Percentiles rank a stretch among this genome's conserved stretches.
Conservation (phyloP, 2,888 invertebrate genomes). For the Tenthredo notha region DNA sequence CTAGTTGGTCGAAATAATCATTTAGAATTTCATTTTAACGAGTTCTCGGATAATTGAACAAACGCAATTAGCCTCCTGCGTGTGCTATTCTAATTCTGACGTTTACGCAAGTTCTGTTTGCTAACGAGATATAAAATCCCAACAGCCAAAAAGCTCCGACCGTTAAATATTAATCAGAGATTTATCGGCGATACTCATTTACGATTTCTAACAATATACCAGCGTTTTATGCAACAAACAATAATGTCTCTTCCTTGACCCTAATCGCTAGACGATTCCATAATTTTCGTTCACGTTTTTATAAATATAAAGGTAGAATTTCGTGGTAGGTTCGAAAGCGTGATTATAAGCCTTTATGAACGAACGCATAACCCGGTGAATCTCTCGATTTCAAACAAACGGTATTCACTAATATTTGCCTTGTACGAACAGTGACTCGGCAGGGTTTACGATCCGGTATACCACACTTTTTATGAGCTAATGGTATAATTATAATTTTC, state of each 20-base stretch:
- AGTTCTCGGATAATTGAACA: conserved; percentile 5
- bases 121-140: neutral
- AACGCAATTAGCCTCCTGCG: neutral
- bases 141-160: neutral
- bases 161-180: conserved; percentile 1
- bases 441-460: conserved; percentile 19
- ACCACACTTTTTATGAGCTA: neutral
- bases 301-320: neutral
- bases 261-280: neutral
- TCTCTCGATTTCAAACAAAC: conserved; percentile 9
- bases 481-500: conserved; percentile 14
- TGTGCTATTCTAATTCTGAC: neutral
- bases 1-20: neutral
- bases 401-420: neutral
- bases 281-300: neutral
- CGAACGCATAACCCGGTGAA: neutral
- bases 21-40: neutral
- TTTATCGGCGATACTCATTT: neutral
- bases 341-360: neutral
- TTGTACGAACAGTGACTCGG: neutral
- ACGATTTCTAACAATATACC: neutral
- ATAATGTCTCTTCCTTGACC: neutral
- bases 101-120: neutral
- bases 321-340: neutral
- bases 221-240: neutral